phyloP scores from a whole-genome alignment of 2,888 invertebrate species.

The Corbicula japonica region DNA sequence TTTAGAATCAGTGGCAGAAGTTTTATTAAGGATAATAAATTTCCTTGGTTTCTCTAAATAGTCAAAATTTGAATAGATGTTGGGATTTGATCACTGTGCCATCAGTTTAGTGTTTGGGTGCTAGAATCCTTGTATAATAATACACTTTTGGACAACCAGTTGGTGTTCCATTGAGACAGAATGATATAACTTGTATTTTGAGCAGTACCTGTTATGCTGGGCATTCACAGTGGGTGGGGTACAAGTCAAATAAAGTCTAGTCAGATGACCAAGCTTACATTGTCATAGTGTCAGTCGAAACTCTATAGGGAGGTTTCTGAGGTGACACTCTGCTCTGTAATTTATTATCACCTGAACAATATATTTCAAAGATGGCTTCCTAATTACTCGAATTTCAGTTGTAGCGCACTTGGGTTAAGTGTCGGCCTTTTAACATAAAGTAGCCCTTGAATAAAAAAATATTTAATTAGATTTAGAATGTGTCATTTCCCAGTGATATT shows the following conservation, averaged over 20 bases:
- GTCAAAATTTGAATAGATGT: too few species aligned
- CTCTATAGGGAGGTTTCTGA: slow-evolving; percentile 7
- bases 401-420: slow-evolving; percentile 5
- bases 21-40: too few species aligned
- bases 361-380: slow-evolving; percentile 24
- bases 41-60: too few species aligned
- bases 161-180: too few species aligned
- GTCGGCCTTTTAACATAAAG: slow-evolving; percentile 21
- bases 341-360: slow-evolving; percentile 39
- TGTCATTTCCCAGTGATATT: too few species aligned
- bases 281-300: slow-evolving; percentile 29
- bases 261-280: slow-evolving; percentile 35
- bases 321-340: slow-evolving; percentile 41
- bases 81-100: too few species aligned
- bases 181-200: too few species aligned
- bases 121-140: background rate
- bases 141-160: background rate
- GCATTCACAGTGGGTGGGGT: slow-evolving; percentile 44
- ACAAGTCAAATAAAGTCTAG: slow-evolving; percentile 28
- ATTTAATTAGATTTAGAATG: slow-evolving; percentile 40
- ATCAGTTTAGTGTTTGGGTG: background rate
- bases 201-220: too few species aligned
- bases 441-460: slow-evolving; percentile 22
- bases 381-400: slow-evolving; percentile 40
- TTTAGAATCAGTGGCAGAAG: too few species aligned